Percentiles rank a stretch among this genome's conserved stretches.
Conservation (phyloP, 1,140 invertebrate genomes). For the Phymorhynchus buccinoides region DNA sequence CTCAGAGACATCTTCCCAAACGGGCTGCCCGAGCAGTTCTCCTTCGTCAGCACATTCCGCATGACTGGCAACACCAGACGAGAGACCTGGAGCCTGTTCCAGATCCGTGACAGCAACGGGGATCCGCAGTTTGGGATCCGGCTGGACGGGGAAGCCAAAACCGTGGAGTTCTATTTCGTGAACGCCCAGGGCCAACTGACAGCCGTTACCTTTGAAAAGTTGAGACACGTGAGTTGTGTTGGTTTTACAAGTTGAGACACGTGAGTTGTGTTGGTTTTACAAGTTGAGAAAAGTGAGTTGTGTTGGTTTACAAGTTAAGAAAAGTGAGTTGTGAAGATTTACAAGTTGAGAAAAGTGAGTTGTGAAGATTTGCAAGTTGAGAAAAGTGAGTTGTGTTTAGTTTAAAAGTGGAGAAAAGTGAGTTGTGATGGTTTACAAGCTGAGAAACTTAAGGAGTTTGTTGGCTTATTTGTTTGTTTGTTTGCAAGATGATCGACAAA, state of each 20-base stretch:
- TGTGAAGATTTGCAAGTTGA: no score
- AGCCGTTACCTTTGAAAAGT: conserved; percentile 39
- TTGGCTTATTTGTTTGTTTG: no score
- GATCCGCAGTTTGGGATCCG: conserved; percentile 81
- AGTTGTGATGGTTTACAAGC: no score
- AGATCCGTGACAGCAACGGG: conserved; percentile 78
- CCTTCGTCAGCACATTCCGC: conserved; percentile 81
- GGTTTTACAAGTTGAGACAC: not conserved
- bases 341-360: no score
- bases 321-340: not conserved
- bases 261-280: not conserved
- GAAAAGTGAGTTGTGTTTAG: no score
- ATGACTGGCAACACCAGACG: conserved; percentile 76
- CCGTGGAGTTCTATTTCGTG: conserved; percentile 79
- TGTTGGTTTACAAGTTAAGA: not conserved
- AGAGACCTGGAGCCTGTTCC: conserved; percentile 81
- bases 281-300: conserved; percentile 7
- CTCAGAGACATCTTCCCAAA: conserved; percentile 80
- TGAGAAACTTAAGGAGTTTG: no score
- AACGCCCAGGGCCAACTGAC: conserved; percentile 75
- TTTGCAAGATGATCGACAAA: no score
- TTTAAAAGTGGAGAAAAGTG: not conserved
- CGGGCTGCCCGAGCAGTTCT: conserved; percentile 83
- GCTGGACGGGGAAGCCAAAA: conserved; percentile 79
- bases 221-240: conserved; percentile 9